phyloP scores from a whole-genome alignment of 2,888 invertebrate genomes.

The Hololepta plana region DNA sequence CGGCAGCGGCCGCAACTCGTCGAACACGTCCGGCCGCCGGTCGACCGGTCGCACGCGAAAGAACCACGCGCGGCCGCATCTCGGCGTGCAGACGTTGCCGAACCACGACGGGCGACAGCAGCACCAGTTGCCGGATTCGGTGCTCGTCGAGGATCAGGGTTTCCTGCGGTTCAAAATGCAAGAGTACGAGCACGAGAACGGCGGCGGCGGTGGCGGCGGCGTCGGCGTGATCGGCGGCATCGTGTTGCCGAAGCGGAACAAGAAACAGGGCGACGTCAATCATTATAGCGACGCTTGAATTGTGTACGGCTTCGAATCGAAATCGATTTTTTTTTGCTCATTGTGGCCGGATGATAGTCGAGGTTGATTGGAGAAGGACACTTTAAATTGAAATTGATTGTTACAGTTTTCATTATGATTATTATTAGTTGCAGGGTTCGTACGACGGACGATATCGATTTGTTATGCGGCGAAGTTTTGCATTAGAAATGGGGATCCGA shows the following conservation, averaged over 20 bases:
- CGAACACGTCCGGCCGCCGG: conserved; percentile 24
- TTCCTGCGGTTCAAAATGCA: conserved; percentile 59
- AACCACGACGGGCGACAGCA: conserved; percentile 28
- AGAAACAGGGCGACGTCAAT: conserved; percentile 19
- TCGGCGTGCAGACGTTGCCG: conserved; percentile 22
- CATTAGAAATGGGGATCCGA: no score
- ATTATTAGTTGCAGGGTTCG: no score
- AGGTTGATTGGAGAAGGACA: no score
- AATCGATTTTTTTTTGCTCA: conserved; percentile 10
- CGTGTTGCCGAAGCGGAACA: conserved; percentile 19
- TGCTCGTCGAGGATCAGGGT: conserved; percentile 82
- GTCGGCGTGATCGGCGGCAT: conserved; percentile 9
- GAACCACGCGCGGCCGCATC: conserved; percentile 29
- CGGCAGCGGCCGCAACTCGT: conserved; percentile 16
- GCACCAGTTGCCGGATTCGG: conserved; percentile 29
- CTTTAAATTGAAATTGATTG: no score
- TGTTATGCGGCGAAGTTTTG: no score
- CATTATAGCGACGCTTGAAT: conserved; percentile 26
- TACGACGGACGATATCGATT: no score
- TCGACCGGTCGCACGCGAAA: conserved; percentile 27
- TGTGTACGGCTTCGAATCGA: no score
- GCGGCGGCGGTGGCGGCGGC: neutral
- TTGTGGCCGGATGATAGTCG: conserved; percentile 15
- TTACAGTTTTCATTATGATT: no score
- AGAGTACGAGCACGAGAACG: conserved; percentile 13